Conservation (phyloP, 2,113 vertebrate species). For the Cephalopholis sonnerati region DNA sequence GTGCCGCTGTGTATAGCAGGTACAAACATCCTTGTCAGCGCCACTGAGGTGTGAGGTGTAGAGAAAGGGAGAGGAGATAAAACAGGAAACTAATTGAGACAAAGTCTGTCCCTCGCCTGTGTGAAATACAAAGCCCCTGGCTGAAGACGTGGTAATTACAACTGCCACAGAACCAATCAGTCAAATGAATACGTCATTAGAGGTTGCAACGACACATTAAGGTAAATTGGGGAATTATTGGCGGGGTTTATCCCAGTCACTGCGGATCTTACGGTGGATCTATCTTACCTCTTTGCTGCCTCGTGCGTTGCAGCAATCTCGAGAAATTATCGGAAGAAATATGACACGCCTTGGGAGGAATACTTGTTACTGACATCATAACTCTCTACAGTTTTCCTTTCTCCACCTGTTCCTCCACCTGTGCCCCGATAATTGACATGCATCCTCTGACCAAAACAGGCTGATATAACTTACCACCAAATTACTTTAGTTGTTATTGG, state of each 20-base stretch:
- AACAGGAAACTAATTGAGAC: slow-evolving; percentile 80
- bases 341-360: not conserved
- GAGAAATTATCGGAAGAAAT: not conserved
- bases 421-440: not conserved
- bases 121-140: slow-evolving; percentile 60
- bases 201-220: slow-evolving; percentile 67
- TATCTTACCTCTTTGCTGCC: slow-evolving; percentile 2
- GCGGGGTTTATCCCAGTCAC: slow-evolving; percentile 58
- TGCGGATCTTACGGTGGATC: slow-evolving; percentile 3
- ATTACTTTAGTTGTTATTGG: not conserved
- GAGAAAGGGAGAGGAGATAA: slow-evolving; percentile 72
- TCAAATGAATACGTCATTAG: slow-evolving; percentile 72
- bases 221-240: slow-evolving; percentile 66
- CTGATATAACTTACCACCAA: not conserved
- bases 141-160: slow-evolving; percentile 79
- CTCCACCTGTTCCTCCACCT: slow-evolving; percentile 9
- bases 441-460: not conserved
- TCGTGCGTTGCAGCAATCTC: not conserved
- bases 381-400: slow-evolving; percentile 2
- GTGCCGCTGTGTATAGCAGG: slow-evolving; percentile 62
- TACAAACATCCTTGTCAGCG: slow-evolving; percentile 72
- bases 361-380: not conserved
- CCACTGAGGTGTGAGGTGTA: slow-evolving; percentile 64
- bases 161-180: slow-evolving; percentile 66
- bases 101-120: slow-evolving; percentile 70